Evolutionary conservation across 2,888 invertebrate species (phyloP), one percentile per base, ranked within the genome.

Genomic region (Polietes domitor): DNA sequence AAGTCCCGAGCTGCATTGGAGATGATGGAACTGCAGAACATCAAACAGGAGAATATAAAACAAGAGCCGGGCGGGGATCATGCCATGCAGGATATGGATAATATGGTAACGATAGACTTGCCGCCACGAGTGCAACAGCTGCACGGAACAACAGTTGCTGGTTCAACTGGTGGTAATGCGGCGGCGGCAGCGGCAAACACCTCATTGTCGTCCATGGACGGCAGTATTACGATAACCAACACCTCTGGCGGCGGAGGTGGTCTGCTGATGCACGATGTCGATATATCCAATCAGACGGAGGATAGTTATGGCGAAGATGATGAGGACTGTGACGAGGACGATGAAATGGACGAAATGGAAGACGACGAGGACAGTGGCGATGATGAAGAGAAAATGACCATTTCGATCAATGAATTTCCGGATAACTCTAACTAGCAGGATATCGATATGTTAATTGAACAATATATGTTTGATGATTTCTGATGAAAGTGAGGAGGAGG

Each of bases 1-100:
- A 96, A 96, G 90, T 94, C 94, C 84, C 90, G 91, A 12, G 88
- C 90, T 0, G 88, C 89, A 3, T 82, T 90, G 12, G 91, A 92
- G 10, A 71, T 89, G 2, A 88, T 90, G 65, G 91, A 91, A 26
- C 63, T 87, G 41, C 80, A 83, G 37, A 89, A 88, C 73, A 90
- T 90, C 37, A 91, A 91, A 77, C 90, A 89, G 72, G 91, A 91
- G 71, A 87, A 85, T 53, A 82, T 68, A 1, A 68, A 85, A 65
- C 80, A 80, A 12, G 83, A 83, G 32, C 43, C 75, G 12, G 26
- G 61, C 12, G 81, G 72, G 2, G 84, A 84, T 10, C 77, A 55
- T 71, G 41, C 50, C 7, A 73, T 84, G 76, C 81, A 73, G 53
- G 53, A 41, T n/a, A 63, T 79, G 3, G 89, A 89, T 63, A 91